These are phyloP conservation scores for Uloborus plumipes DNA, from an alignment of 2,888 invertebrate genomes.

Conservation along the genomic window DNA sequence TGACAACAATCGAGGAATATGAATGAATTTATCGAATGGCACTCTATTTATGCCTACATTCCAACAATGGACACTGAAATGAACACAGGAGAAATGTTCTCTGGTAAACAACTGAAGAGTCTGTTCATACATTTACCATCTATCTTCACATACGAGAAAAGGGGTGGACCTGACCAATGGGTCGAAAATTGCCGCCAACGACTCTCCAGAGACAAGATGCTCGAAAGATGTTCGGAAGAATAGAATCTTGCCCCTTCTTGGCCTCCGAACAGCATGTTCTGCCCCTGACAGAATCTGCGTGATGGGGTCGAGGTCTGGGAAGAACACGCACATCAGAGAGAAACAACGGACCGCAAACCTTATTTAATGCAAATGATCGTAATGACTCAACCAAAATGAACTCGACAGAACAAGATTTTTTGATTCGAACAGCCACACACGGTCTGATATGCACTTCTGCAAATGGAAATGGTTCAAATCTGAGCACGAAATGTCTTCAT, in stretches of 20 bases:
- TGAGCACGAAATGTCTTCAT: neutral
- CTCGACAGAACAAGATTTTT: constrained; percentile 12
- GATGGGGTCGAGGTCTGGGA: constrained; percentile 28
- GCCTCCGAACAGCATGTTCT: constrained; percentile 32
- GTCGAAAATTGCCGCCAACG: neutral
- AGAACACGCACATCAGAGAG: constrained; percentile 39
- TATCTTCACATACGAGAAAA: no score
- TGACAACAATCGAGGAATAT: no score
- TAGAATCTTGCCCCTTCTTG: constrained; percentile 12
- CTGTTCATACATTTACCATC: no score
- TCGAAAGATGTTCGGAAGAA: constrained; percentile 4
- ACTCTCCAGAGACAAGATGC: neutral
- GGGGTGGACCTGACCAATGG: no score
- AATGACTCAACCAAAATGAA: constrained; percentile 38
- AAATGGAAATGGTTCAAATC: neutral
- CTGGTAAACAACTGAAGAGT: no score
- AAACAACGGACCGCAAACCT: constrained; percentile 26
- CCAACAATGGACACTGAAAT: no score
- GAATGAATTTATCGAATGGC: no score
- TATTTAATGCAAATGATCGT: constrained; percentile 56
- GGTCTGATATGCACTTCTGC: neutral
- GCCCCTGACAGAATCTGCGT: constrained; percentile 29
- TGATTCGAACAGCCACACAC: constrained; percentile 11
- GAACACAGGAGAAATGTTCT: no score
- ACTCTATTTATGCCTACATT: no score